Evolutionary conservation across 2,888 invertebrate species (phyloP), one percentile per base, ranked within the genome.

Genomic region (Napeogenes sylphis): DNA sequence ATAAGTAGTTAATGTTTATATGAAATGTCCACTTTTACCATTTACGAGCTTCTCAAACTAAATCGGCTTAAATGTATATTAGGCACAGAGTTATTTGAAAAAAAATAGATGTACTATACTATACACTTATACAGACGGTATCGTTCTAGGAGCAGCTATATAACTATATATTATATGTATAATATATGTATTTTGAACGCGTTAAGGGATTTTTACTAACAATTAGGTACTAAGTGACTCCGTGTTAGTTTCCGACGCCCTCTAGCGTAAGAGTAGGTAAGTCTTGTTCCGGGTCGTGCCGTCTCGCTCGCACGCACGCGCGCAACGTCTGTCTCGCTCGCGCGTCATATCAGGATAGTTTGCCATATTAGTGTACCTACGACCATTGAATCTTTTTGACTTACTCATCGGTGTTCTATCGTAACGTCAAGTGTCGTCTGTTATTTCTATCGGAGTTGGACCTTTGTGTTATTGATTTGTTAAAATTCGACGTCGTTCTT

Each of bases 141-240:
- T 82, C 79, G 81, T 81, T 80, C 79, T 85, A 85, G 84, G 79
- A 82, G 78, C 87, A 83, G 86, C 86, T 85, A 81, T 76, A 78
- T 51, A 30, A 83, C 77, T 81, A 75, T 81, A 82, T 81, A 64
- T 65, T 58, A 67, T 85, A 84, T 85, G 83, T 80, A 72, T 73
- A 83, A 82, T 85, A 84, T 87, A 88, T 89, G 88, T 90, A 89
- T 90, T 84, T 89, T 87, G 89, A 88, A 88, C 87, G 86, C 78
- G 87, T 89, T 87, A 89, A 89, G 87, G 84, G 82, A 87, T 89
- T 89, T 90, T 89, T 89, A 90, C 89, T 90, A 90, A 90, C 87
- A 87, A 82, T 80, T 86, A 89, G 87, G 76, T 81, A 78, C 73
- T 87, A 87, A 89, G 85, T 79, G 79, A 83, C 83, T 83, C 81